These are phyloP conservation scores for Knipowitschia caucasica DNA, from an alignment of 2,797 vertebrate species.

Conservation along the genomic window DNA sequence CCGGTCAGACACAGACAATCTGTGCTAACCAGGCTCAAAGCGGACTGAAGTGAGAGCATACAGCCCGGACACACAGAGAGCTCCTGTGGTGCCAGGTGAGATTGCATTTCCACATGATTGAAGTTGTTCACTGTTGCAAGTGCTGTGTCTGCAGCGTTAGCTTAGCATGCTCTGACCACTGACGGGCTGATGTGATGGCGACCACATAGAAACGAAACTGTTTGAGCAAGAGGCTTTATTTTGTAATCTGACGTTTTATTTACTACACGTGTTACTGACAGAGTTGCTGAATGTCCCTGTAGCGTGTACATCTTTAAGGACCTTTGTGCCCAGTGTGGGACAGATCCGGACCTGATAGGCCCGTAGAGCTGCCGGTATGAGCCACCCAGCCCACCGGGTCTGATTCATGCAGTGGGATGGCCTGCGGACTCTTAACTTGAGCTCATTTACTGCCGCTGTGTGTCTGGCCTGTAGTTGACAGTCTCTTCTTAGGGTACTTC, in stretches of 20 bases:
- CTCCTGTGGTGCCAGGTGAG: slow-evolving; percentile 73
- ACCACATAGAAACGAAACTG: slow-evolving; percentile 58
- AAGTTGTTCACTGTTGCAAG: slow-evolving; percentile 3
- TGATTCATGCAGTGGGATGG: slow-evolving; percentile 31
- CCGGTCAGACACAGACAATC: slow-evolving; percentile 61
- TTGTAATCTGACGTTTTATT: neutral
- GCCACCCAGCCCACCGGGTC: slow-evolving; percentile 48
- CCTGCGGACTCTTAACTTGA: slow-evolving; percentile 27
- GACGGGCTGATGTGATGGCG: slow-evolving; percentile 63
- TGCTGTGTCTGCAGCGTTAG: slow-evolving; percentile 42
- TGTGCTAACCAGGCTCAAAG: slow-evolving; percentile 51
- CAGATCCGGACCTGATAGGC: slow-evolving; percentile 46
- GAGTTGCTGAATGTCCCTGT: neutral
- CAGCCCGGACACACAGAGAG: slow-evolving; percentile 40
- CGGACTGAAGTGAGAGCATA: slow-evolving; percentile 22
- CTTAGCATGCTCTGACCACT: slow-evolving; percentile 49
- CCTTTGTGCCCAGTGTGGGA: slow-evolving; percentile 15
- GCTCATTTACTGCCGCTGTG: slow-evolving; percentile 13
- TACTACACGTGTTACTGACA: rapidly evolving
- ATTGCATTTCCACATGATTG: neutral
- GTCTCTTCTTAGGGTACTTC: neutral
- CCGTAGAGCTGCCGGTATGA: slow-evolving; percentile 55
- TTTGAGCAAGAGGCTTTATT: slow-evolving; percentile 28
- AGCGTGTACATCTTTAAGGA: neutral
- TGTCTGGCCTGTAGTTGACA: neutral